phyloP scores from a whole-genome alignment of 2,113 vertebrate genomes.

The Heterotilapia buettikoferi region DNA sequence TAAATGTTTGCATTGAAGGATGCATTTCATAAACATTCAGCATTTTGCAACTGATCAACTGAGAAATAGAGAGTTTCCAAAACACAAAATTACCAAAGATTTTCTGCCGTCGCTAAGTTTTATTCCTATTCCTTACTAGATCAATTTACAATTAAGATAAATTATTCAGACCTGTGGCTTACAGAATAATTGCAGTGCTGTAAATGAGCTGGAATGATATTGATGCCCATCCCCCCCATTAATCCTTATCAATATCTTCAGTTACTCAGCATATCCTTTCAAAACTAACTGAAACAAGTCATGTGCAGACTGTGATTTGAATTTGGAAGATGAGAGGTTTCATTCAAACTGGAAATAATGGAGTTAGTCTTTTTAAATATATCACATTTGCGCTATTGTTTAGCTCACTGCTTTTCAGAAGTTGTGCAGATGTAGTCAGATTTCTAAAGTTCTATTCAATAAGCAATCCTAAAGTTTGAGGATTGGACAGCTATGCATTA shows the following conservation, averaged over 20 bases:
- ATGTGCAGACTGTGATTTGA: not conserved
- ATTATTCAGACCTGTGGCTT: slow-evolving; percentile 34
- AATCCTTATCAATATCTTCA: slow-evolving; percentile 28
- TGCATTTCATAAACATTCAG: not conserved
- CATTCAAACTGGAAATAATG: not conserved
- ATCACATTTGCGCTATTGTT: not conserved
- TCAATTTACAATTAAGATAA: slow-evolving; percentile 38
- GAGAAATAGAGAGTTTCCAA: not conserved
- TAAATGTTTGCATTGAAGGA: not conserved
- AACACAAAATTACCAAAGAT: not conserved
- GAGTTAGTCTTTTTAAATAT: not conserved
- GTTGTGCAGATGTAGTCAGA: not conserved
- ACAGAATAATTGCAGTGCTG: slow-evolving; percentile 30
- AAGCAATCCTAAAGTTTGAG: not conserved
- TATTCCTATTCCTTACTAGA: not conserved
- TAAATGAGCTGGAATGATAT: slow-evolving; percentile 44
- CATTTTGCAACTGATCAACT: not conserved
- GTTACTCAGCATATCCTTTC: slow-evolving; percentile 33
- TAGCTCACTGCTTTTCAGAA: not conserved
- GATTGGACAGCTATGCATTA: not conserved
- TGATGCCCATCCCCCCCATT: slow-evolving; percentile 30
- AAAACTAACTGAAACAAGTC: not conserved
- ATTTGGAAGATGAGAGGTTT: not conserved
- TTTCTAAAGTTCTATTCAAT: not conserved
- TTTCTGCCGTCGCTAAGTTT: not conserved